These are phyloP conservation scores for Penaeus indicus DNA, from an alignment of 1,140 invertebrate genomes.

Conservation along the genomic window DNA sequence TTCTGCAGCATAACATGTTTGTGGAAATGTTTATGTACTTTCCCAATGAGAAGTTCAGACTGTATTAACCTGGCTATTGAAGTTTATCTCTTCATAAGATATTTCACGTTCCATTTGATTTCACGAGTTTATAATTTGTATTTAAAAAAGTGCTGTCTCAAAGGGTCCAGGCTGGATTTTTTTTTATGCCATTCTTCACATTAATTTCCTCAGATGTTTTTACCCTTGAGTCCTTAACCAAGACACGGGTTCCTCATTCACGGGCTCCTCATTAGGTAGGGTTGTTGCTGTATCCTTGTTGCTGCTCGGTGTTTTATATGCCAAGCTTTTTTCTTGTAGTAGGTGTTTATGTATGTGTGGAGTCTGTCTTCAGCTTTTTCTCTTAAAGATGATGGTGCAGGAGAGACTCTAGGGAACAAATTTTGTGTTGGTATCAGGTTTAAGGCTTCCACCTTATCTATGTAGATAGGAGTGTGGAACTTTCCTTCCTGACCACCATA, in stretches of 20 bases:
- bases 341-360: slow-evolving; percentile 44
- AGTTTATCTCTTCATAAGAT: too few species aligned
- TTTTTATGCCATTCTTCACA: slow-evolving; percentile 9
- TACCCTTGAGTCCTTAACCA: slow-evolving; percentile 50
- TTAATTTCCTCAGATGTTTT: background rate
- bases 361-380: slow-evolving; percentile 45
- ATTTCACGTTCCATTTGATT: background rate
- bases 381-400: slow-evolving; percentile 43
- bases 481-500: slow-evolving; percentile 37
- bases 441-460: too few species aligned
- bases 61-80: slow-evolving; percentile 13
- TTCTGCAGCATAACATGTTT: background rate
- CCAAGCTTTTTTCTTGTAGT: slow-evolving; percentile 48
- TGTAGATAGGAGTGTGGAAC: slow-evolving; percentile 32
- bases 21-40: background rate
- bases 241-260: slow-evolving; percentile 59
- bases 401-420: slow-evolving; percentile 41
- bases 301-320: slow-evolving; percentile 46
- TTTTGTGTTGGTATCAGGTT: background rate
- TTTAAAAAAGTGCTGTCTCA: background rate
- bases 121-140: background rate
- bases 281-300: slow-evolving; percentile 38
- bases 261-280: slow-evolving; percentile 58
- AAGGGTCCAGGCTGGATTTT: slow-evolving; percentile 43
- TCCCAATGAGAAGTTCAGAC: background rate